phyloP scores from a whole-genome alignment of 2,888 invertebrate genomes.

The Diploptera punctata region DNA sequence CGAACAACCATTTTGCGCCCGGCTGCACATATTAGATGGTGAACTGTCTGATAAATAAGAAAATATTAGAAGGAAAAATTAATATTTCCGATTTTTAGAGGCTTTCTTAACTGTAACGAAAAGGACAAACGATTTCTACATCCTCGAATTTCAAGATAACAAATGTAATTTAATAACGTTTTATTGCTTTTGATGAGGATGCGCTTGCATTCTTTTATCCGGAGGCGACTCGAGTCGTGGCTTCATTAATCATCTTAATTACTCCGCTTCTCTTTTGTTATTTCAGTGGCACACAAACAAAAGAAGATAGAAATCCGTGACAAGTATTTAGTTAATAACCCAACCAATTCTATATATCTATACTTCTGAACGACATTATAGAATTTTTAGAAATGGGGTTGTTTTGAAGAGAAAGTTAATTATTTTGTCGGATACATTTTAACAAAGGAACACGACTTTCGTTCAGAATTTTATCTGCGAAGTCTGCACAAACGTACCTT shows the following conservation, averaged over 20 bases:
- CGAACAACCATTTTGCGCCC: background rate
- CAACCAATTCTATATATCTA: background rate
- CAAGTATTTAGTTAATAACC: background rate
- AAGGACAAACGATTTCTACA: background rate
- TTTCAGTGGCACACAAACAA: background rate
- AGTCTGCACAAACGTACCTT: no score
- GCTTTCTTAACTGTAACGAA: background rate
- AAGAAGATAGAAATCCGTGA: background rate
- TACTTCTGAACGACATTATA: no score
- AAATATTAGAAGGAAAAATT: background rate
- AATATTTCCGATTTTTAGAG: conserved; percentile 7
- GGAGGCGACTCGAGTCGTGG: background rate
- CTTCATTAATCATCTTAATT: conserved; percentile 16
- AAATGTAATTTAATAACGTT: conserved; percentile 21
- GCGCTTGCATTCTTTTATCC: background rate
- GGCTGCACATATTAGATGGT: background rate
- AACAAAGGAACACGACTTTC: no score
- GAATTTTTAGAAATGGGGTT: no score
- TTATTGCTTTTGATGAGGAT: conserved; percentile 13
- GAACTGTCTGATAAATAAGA: background rate
- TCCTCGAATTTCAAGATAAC: background rate
- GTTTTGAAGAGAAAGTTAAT: no score
- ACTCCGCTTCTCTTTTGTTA: conserved; percentile 2
- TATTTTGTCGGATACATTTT: no score
- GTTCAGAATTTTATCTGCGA: no score